These are phyloP conservation scores for Vespertilio murinus DNA, from an alignment of 2,797 vertebrate species.

Conservation along the genomic window DNA sequence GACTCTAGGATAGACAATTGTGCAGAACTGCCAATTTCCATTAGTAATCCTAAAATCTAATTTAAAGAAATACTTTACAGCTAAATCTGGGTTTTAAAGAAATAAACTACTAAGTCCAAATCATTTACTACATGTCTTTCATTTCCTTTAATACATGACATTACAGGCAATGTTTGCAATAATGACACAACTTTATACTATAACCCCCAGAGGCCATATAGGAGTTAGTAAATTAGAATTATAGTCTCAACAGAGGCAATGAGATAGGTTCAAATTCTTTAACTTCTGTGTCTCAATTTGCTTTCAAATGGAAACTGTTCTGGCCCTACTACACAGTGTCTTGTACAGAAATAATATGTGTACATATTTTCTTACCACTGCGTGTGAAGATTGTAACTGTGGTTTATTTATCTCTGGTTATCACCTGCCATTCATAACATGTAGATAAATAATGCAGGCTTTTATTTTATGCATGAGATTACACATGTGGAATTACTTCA, in stretches of 20 bases:
- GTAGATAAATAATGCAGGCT: constrained; percentile 37
- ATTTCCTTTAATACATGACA: neutral
- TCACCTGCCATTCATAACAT: neutral
- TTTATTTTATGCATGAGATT: constrained; percentile 15
- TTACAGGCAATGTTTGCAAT: constrained; percentile 20
- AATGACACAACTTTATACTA: neutral
- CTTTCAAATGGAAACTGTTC: neutral
- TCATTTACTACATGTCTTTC: neutral
- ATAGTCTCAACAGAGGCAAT: neutral
- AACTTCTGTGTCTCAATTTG: constrained; percentile 1
- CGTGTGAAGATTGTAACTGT: neutral
- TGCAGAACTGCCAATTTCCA: neutral
- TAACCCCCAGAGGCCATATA: neutral
- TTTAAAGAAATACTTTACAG: neutral
- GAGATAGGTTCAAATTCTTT: constrained; percentile 9
- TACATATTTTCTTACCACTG: neutral
- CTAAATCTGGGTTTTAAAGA: constrained; percentile 20
- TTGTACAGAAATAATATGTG: neutral
- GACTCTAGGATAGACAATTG: neutral
- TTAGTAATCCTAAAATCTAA: constrained; percentile 31
- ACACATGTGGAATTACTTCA: neutral
- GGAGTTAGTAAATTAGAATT: constrained; percentile 30
- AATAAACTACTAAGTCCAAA: neutral
- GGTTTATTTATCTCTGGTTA: neutral
- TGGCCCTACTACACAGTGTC: neutral